Percentiles rank a stretch among this genome's conserved stretches.
phyloP scores from a whole-genome alignment of 2,797 vertebrate genomes.

The Mycteria americana region DNA sequence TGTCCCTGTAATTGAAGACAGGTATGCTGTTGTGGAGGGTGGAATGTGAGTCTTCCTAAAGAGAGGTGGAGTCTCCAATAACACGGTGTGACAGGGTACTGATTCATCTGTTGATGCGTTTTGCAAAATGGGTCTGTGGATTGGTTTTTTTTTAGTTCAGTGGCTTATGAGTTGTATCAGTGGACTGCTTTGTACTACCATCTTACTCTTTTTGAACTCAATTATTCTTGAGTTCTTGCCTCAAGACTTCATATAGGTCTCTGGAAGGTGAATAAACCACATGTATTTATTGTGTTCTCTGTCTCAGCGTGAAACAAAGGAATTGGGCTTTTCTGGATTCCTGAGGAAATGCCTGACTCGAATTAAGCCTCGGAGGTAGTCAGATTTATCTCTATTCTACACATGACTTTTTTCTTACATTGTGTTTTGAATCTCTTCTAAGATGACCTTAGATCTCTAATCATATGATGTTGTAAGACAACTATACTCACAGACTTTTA shows the following conservation, averaged over 20 bases:
- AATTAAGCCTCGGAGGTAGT: background rate
- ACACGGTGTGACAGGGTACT: background rate
- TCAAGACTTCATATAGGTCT: background rate
- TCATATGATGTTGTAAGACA: background rate
- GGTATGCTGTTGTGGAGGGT: background rate
- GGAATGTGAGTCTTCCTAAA: background rate
- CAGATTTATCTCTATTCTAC: background rate
- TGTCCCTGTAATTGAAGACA: background rate
- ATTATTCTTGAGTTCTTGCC: background rate
- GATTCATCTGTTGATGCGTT: conserved; percentile 5
- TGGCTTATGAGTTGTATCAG: background rate
- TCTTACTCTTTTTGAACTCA: background rate
- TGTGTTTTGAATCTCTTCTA: background rate
- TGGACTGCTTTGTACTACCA: background rate
- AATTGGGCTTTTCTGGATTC: background rate
- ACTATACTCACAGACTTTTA: background rate
- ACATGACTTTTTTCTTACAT: background rate
- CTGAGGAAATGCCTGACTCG: background rate
- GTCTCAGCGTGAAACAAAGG: background rate
- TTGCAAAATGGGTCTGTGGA: background rate
- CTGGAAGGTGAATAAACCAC: background rate
- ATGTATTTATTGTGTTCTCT: background rate
- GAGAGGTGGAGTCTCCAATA: conserved; percentile 13
- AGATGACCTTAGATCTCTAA: background rate
- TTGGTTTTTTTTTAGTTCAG: background rate